Conservation (phyloP, 2,888 invertebrate genomes). For the Julus scanicus region DNA sequence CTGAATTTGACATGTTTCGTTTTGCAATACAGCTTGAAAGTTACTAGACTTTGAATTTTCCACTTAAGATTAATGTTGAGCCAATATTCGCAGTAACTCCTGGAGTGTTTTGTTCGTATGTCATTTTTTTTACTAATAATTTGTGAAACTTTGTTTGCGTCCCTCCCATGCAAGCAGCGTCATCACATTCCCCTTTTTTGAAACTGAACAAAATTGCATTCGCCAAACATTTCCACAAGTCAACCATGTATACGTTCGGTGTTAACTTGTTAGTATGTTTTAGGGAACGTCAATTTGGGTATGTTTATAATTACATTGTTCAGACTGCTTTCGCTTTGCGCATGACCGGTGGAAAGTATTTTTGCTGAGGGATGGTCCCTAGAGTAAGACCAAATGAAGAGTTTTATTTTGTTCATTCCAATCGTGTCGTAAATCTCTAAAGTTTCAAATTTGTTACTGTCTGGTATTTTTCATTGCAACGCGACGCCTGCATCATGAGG, state of each 20-base stretch:
- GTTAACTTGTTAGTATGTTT: neutral
- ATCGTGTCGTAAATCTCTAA: conserved; percentile 3
- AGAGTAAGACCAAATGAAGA: neutral
- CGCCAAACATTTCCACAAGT: neutral
- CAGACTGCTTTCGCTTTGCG: neutral
- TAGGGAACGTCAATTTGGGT: neutral
- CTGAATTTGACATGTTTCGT: neutral
- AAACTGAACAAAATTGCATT: neutral
- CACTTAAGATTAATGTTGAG: no score
- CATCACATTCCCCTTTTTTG: neutral
- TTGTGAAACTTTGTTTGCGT: neutral
- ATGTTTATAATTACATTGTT: neutral
- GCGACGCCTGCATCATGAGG: neutral
- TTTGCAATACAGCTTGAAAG: neutral
- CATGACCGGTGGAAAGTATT: neutral
- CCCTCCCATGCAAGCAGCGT: neutral
- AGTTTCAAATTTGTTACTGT: conserved; percentile 7
- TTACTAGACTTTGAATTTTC: neutral
- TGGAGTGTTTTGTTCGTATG: no score
- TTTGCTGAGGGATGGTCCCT: neutral
- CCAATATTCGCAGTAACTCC: no score
- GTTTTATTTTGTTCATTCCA: neutral
- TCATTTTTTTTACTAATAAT: no score
- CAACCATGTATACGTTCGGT: neutral
- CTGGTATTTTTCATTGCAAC: conserved; percentile 18